Evolutionary conservation across 2,888 invertebrate genomes (phyloP).

Genomic region (Clostera curtula): DNA sequence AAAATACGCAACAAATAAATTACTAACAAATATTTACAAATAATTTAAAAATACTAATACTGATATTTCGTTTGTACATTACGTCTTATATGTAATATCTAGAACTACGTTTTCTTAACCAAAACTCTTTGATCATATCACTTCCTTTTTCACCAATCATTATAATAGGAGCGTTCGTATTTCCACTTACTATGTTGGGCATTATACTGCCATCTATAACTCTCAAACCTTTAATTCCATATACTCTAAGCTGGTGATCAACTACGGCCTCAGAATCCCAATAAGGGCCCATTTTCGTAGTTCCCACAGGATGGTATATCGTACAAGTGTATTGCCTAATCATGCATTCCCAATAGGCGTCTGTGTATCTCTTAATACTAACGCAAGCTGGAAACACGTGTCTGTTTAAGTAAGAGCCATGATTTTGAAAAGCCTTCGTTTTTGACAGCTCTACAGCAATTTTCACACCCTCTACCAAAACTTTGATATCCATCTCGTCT

Average conservation of each 20-base stretch:
- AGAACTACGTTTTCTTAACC: conserved; percentile 77
- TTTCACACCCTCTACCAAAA: conserved; percentile 89
- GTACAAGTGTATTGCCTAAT: conserved; percentile 87
- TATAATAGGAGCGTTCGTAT: conserved; percentile 89
- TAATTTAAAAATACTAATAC: background rate
- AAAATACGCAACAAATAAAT: conserved; percentile 28
- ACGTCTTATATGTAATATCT: conserved; percentile 50
- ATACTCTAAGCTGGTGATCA: conserved; percentile 84
- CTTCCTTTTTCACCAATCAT: conserved; percentile 94
- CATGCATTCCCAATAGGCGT: conserved; percentile 92
- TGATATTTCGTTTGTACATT: conserved; percentile 25
- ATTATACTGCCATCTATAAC: conserved; percentile 91
- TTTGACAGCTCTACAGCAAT: conserved; percentile 86
- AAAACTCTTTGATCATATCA: conserved; percentile 89
- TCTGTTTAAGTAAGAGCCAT: conserved; percentile 81
- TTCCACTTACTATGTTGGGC: conserved; percentile 89
- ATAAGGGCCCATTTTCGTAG: conserved; percentile 92
- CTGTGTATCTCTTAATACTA: conserved; percentile 79
- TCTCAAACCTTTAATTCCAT: conserved; percentile 84
- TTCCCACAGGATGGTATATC: conserved; percentile 91
- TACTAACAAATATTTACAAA: background rate
- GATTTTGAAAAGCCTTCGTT: conserved; percentile 84
- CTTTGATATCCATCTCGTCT: conserved; percentile 85
- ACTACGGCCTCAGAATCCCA: conserved; percentile 91
- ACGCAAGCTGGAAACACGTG: conserved; percentile 86